phyloP scores from a whole-genome alignment of 1,140 invertebrate genomes.

The Trichonephila clavata region DNA sequence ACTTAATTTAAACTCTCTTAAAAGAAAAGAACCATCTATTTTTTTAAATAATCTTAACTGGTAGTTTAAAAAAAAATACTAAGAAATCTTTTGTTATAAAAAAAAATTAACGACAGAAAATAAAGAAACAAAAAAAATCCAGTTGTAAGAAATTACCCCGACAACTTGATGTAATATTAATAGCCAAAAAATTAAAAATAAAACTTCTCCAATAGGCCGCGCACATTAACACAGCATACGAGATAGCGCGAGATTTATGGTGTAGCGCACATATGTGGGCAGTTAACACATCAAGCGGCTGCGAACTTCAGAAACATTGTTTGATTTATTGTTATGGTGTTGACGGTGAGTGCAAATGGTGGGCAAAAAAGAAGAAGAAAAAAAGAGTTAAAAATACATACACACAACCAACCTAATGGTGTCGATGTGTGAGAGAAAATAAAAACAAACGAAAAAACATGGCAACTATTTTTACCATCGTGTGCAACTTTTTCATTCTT shows the following conservation, averaged over 20 bases:
- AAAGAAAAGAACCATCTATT: too few species aligned
- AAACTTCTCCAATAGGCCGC: not conserved
- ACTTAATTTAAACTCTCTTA: too few species aligned
- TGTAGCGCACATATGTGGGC: constrained; percentile 12
- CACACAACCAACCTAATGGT: constrained; percentile 20
- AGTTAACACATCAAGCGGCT: constrained; percentile 30
- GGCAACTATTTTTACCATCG: constrained; percentile 9
- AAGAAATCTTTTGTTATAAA: too few species aligned
- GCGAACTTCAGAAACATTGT: not conserved
- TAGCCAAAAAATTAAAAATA: not conserved
- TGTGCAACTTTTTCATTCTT: not conserved
- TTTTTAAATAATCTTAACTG: too few species aligned
- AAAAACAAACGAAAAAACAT: constrained; percentile 19
- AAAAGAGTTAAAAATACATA: constrained; percentile 32
- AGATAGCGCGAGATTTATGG: constrained; percentile 30
- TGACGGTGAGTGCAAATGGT: not conserved
- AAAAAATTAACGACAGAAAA: not conserved
- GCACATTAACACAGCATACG: not conserved
- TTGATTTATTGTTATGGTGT: constrained; percentile 31
- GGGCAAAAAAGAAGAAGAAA: not conserved
- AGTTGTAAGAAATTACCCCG: not conserved
- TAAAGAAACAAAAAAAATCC: not conserved
- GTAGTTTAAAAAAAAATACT: too few species aligned
- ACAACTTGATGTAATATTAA: not conserved
- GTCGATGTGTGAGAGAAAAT: not conserved